A percentile compares a stretch with the other conserved stretches of the same genome.
Evolutionary conservation across 1,140 invertebrate species (phyloP).

Genomic region (Macrobrachium rosenbergii): DNA sequence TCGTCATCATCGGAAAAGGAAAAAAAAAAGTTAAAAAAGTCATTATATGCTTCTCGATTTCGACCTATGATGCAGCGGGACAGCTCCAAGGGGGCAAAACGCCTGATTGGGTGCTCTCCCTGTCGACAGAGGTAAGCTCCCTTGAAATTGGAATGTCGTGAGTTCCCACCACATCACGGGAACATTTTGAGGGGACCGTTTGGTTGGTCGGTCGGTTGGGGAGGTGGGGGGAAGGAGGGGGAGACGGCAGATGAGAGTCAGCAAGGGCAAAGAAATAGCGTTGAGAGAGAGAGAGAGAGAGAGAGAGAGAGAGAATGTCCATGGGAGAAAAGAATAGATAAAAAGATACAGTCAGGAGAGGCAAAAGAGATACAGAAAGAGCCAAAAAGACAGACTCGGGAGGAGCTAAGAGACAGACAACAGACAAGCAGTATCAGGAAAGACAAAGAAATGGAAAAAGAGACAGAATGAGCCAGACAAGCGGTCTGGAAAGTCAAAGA

Average conservation of each 20-base stretch:
- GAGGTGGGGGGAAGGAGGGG: background rate
- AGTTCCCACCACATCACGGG: constrained; percentile 55
- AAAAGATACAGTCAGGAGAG: background rate
- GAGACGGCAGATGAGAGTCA: background rate
- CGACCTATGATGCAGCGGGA: constrained; percentile 55
- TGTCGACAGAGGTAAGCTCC: constrained; percentile 61
- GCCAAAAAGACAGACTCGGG: background rate
- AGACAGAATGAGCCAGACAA: background rate
- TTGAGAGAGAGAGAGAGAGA: background rate
- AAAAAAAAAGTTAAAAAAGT: constrained; percentile 43
- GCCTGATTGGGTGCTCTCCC: constrained; percentile 56
- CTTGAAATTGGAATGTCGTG: constrained; percentile 61
- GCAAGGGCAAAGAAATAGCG: background rate
- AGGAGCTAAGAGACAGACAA: background rate
- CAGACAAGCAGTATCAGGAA: no score
- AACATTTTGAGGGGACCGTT: constrained; percentile 37
- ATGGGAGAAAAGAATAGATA: background rate
- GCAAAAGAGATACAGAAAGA: background rate
- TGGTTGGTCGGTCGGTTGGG: background rate
- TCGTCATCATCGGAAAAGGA: background rate
- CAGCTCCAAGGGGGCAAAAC: constrained; percentile 48
- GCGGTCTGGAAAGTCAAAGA: no score
- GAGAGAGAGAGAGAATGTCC: background rate
- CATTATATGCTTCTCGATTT: constrained; percentile 58
- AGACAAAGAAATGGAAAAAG: background rate